A percentile compares a stretch with the other conserved stretches of the same genome.
These are phyloP conservation scores for Epiblema foenella DNA, from an alignment of 2,888 invertebrate genomes.

Conservation along the genomic window DNA sequence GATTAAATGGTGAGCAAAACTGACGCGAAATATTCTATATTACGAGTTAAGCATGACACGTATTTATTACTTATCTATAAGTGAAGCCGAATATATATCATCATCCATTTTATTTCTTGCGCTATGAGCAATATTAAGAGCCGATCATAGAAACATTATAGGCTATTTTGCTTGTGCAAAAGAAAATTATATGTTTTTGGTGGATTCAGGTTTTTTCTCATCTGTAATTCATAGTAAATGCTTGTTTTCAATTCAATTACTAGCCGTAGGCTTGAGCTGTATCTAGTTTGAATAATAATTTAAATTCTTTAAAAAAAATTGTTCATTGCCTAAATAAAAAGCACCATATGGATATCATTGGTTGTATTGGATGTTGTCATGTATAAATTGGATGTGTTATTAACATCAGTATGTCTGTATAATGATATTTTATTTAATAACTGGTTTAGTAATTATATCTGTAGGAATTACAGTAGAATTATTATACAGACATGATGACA, in stretches of 20 bases:
- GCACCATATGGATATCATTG: constrained; percentile 45
- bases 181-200: background rate
- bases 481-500: constrained; percentile 27
- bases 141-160: background rate
- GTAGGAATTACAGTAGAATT: background rate
- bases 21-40: constrained; percentile 30
- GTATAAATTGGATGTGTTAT: constrained; percentile 46
- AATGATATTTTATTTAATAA: background rate
- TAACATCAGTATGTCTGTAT: constrained; percentile 54
- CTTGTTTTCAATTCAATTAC: constrained; percentile 36
- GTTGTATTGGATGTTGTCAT: constrained; percentile 47
- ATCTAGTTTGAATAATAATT: constrained; percentile 32
- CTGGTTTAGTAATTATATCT: background rate
- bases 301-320: constrained; percentile 2
- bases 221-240: constrained; percentile 33
- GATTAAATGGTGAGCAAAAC: constrained; percentile 35
- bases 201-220: constrained; percentile 23
- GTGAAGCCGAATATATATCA: constrained; percentile 24
- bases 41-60: constrained; percentile 35
- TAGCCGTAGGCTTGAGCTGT: constrained; percentile 43
- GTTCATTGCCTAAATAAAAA: constrained; percentile 28
- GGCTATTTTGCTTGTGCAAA: background rate
- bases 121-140: constrained; percentile 8
- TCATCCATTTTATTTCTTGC: background rate
- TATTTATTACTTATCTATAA: constrained; percentile 4